Base-by-base conservation (phyloP, 2,888 invertebrate genomes). In the Malthinus flaveolus region DNA sequence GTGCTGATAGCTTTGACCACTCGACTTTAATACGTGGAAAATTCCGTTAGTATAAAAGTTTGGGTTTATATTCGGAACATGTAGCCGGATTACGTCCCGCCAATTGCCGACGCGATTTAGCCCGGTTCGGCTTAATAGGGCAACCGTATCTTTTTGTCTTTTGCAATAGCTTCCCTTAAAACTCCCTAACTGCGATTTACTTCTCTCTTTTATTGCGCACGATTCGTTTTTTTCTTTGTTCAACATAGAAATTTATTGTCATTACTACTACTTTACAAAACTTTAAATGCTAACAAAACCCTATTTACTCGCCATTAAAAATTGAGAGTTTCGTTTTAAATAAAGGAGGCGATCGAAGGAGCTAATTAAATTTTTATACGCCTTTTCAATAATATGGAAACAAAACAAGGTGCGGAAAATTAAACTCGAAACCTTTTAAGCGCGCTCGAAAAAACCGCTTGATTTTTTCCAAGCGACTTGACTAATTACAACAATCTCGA, bases 61-160 rank as follows among this genome's bases (percentile, higher is more conserved):
- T 46, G 52, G 51, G 44, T 56, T 56, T 47, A 51, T 51, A 59
- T 59, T 59, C 59, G 42, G 48, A 49, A 47, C 56, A 56, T 59
- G 59, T 55, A 46, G 55, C 51, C 42, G 55, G 55, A 59, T 59
- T 59, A 59, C 59, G 59, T 59, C 56, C 59, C 55, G 59, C 51
- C 59, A 59, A 59, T 59, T 59, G 59, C 59, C 53, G 48, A 33
- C 51, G 32, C 59, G 54, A 50, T 59, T 59, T 59, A 54, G 47
- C 48, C 23, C 57, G 48, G 51, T 48, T 57, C 52, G 36, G 51
- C 42, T 54, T 59, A 59, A 59, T 59, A 44, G 51, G 39, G 51
- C 42, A 59, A 35, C 55, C 47, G 46, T 59, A 49, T 54, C 51
- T 55, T 47, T 46, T 56, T 51, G 36, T 52, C 56, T 39, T n/a